Percentiles rank a stretch among this genome's conserved stretches.
Evolutionary conservation across 64 coral and sea anemone genomes (phyloP).

Genomic region (Cladopsammia gracilis): DNA sequence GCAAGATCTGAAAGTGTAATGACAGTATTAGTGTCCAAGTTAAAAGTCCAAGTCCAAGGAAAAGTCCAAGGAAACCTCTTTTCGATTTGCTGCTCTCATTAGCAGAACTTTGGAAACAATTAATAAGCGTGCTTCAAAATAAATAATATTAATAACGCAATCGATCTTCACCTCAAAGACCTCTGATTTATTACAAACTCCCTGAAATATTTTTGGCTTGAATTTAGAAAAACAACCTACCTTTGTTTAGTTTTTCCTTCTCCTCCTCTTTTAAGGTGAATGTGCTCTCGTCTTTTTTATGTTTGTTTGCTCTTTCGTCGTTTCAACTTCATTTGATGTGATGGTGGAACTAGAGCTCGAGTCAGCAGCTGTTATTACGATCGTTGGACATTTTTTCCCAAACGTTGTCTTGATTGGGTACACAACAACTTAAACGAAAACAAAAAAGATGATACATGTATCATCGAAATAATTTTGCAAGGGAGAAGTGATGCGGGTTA

Average conservation of each 20-base stretch:
- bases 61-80: constrained; percentile 18
- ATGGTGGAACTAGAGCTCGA: constrained; percentile 33
- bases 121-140: constrained; percentile 18
- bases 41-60: constrained; percentile 28
- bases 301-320: constrained; percentile 55
- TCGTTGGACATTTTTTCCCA: constrained; percentile 65
- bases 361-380: constrained; percentile 70
- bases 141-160: constrained; percentile 22
- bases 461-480: no score
- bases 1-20: constrained; percentile 71
- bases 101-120: constrained; percentile 59
- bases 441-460: no score
- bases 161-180: constrained; percentile 14
- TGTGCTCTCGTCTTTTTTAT: constrained; percentile 44
- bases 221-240: no score
- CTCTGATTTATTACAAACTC: constrained; percentile 15
- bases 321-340: constrained; percentile 55
- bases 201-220: no score
- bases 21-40: constrained; percentile 29
- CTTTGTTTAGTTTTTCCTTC: constrained; percentile 71
- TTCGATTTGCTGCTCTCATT: constrained; percentile 24
- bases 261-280: constrained; percentile 44
- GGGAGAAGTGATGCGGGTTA: no score
- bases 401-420: constrained; percentile 71
- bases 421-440: constrained; percentile 74